Evolutionary conservation across 2,888 invertebrate genomes (phyloP), one percentile per base, ranked within the genome.

Genomic region (Microdon myrmicae): DNA sequence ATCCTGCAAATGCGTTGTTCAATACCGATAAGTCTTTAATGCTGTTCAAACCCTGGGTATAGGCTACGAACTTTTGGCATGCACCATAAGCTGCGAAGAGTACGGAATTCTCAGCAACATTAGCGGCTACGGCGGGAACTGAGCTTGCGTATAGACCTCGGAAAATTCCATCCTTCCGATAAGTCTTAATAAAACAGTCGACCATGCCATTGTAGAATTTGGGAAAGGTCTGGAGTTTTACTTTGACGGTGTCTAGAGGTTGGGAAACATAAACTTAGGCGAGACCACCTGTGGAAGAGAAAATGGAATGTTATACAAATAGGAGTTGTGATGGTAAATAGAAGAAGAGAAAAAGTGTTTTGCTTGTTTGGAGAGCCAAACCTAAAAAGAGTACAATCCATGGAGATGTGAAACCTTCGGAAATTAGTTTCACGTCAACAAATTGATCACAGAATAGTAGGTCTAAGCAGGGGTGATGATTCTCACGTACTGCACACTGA

Each of bases 181-280:
- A 85, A 0, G 98, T 99, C 75, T 88, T 83, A 58, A 85, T 81
- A 71, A 96, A 87, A 79, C 99, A 99, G 72, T 90, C 82, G 35
- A 87, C 81, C 88, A 96, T 95, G 70, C 89, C 91, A 67, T 84
- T 86, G 78, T 99, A 98, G 31, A 94, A 75, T 7, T 86, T 82
- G 0, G 98, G 98, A 77, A 96, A 99, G 28, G 98, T 94, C 82
- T 99, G 99, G 90, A 99, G 92, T 82, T 99, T 99, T 16, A 99
- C 99, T 85, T 99, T 99, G 0, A 99, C 90, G 4, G 98, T 99
- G 76, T 99, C 99, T 70, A 99, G 79, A 2, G 99, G 98, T 77
- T 99, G 99, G 0, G 98, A 98, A 4, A 96, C 94, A 81, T 95
- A 95, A 2, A 98, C 98, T 37, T 91, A 86, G 2, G 95, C 94